Conservation (phyloP, 2,888 invertebrate genomes). For the Abscondita cerata region DNA sequence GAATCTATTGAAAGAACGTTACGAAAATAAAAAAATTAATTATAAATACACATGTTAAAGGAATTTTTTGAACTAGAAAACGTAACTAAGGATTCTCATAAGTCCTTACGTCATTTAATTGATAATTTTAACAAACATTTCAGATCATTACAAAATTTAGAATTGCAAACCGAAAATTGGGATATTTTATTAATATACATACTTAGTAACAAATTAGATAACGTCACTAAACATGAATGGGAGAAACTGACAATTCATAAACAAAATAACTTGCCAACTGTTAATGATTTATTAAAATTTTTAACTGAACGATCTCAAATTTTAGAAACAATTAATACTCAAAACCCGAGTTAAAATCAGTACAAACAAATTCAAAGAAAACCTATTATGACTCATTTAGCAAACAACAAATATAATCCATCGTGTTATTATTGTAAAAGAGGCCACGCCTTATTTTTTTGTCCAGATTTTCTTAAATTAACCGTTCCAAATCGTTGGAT, state of each 20-base stretch:
- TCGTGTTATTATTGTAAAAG: background rate
- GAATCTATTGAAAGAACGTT: too few species aligned
- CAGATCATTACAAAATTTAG: background rate
- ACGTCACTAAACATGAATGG: background rate
- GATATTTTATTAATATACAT: background rate
- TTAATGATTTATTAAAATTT: background rate
- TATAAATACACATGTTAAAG: too few species aligned
- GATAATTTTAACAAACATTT: background rate
- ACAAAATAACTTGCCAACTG: background rate
- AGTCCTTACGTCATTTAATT: background rate
- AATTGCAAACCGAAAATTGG: background rate
- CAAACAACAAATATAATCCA: background rate
- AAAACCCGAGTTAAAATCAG: too few species aligned
- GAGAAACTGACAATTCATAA: too few species aligned
- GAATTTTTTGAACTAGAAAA: too few species aligned
- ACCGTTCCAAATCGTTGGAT: background rate
- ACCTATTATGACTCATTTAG: too few species aligned
- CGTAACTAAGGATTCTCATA: too few species aligned
- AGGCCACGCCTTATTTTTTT: background rate
- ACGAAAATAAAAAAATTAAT: too few species aligned
- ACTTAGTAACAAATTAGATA: background rate
- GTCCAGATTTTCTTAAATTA: conserved; percentile 8
- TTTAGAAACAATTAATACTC: background rate
- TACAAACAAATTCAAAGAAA: too few species aligned
- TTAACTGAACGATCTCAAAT: background rate